Evolutionary conservation across 2,888 invertebrate genomes (phyloP), one percentile per base, ranked within the genome.

Genomic region (Linyphia triangularis): DNA sequence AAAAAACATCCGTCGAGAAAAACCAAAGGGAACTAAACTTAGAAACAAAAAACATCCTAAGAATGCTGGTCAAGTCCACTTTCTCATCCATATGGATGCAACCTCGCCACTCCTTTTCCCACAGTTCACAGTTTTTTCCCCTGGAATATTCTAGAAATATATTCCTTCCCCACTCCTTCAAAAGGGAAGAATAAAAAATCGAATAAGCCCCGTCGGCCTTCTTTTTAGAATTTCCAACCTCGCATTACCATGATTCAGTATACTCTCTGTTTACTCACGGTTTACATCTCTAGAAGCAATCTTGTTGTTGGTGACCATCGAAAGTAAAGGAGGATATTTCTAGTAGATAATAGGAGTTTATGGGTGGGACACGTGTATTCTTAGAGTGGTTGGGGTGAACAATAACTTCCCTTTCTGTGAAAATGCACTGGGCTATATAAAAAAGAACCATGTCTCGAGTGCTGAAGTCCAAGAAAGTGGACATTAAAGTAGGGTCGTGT

Each of bases 241-340:
- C 63, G 24, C 28, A 63, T 63, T 63, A 63, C 63, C 63, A 63
- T 63, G 63, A 63, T 63, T 63, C 63, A 26, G 63, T 63, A 26
- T 26, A 63, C 26, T 61, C 16, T 22, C 2, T 6, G 10, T 19
- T 6, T 2, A 22, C 57, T n/a, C 57, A n/a, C 33, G 33, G 33
- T 57, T 16, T 22, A n/a, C 3, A n/a, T 57, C n/a, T n/a, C n/a
- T 6, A n/a, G 57, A 22, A 57, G 57, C 19, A n/a, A 57, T 57
- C 19, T 57, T 33, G 33, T 33, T 57, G 43, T 2, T n/a, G 2
- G 57, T n/a, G 57, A 6, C 19, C 57, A 22, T 19, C 22, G 57
- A 22, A 57, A 19, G 6, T n/a, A 57, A 6, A n/a, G 57, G 22
- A 57, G 22, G 57, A 22, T n/a, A 57, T 57, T 57, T 57, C 22